Evolutionary conservation across 1,140 invertebrate species (phyloP).

Genomic region (Chironomus striatipennis): DNA sequence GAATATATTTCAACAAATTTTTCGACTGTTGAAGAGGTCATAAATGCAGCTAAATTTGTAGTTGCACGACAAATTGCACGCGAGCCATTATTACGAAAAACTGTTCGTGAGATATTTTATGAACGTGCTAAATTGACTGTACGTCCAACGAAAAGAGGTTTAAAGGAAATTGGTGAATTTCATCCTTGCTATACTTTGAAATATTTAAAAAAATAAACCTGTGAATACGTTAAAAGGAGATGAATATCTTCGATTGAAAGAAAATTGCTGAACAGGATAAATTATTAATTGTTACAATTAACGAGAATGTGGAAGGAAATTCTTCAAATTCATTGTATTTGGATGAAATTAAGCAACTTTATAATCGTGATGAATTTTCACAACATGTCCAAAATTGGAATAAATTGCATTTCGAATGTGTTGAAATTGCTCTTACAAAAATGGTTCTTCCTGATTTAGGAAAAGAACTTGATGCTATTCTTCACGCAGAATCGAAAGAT

Average conservation of each 20-base stretch:
- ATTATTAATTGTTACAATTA: conserved; percentile 62
- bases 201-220: conserved; percentile 91
- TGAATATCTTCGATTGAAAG: conserved; percentile 79
- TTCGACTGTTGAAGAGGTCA: conserved; percentile 58
- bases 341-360: conserved; percentile 86
- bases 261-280: conserved; percentile 82
- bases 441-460: conserved; percentile 84
- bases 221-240: conserved; percentile 83
- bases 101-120: conserved; percentile 81
- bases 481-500: conserved; percentile 84
- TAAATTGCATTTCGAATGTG: conserved; percentile 70
- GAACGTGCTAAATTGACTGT: conserved; percentile 80
- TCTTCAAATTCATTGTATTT: conserved; percentile 64
- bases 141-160: conserved; percentile 79
- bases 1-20: conserved; percentile 54
- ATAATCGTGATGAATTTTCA: conserved; percentile 91
- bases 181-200: conserved; percentile 84
- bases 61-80: conserved; percentile 87
- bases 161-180: conserved; percentile 90
- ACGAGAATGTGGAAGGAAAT: conserved; percentile 69
- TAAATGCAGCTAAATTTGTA: conserved; percentile 87
- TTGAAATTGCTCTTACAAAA: conserved; percentile 79
- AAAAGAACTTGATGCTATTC: conserved; percentile 72
- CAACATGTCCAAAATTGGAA: conserved; percentile 97
- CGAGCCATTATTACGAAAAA: conserved; percentile 81